These are phyloP conservation scores for Lepidochrysops patricia DNA, from an alignment of 2,888 invertebrate genomes.

Conservation along the genomic window DNA sequence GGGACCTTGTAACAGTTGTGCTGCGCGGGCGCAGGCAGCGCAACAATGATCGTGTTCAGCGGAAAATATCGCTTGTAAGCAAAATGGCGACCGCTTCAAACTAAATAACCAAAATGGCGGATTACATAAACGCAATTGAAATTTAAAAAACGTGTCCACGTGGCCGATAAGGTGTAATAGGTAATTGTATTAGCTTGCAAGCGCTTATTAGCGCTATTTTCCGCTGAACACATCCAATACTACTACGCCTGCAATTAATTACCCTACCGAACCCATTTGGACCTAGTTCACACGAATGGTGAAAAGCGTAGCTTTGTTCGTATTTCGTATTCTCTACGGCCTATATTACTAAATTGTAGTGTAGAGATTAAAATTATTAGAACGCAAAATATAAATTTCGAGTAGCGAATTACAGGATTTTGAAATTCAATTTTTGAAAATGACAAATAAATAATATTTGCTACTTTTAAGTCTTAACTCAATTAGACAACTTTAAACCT, in stretches of 20 bases:
- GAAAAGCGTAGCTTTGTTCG: slow-evolving; percentile 1
- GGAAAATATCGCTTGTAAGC: too few species aligned
- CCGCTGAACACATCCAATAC: too few species aligned
- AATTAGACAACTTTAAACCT: neutral
- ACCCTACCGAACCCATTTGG: neutral
- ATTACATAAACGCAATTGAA: too few species aligned
- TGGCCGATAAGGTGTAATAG: too few species aligned
- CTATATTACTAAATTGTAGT: neutral
- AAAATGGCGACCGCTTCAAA: too few species aligned
- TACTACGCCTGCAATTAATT: neutral
- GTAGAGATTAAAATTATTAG: neutral
- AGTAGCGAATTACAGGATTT: neutral
- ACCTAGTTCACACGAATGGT: neutral
- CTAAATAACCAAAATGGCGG: too few species aligned
- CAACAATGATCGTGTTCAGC: too few species aligned
- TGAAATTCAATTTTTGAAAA: neutral
- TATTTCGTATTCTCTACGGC: neutral
- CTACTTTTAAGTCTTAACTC: too few species aligned
- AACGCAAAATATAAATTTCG: neutral
- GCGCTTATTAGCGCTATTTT: too few species aligned
- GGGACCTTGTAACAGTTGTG: neutral
- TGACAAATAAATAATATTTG: neutral
- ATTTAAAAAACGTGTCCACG: too few species aligned
- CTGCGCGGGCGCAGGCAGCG: neutral
- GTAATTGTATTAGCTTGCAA: too few species aligned